Percentiles rank a stretch among this genome's conserved stretches.
These are phyloP conservation scores for Cetonia aurata DNA, from an alignment of 2,888 invertebrate species.

Conservation along the genomic window DNA sequence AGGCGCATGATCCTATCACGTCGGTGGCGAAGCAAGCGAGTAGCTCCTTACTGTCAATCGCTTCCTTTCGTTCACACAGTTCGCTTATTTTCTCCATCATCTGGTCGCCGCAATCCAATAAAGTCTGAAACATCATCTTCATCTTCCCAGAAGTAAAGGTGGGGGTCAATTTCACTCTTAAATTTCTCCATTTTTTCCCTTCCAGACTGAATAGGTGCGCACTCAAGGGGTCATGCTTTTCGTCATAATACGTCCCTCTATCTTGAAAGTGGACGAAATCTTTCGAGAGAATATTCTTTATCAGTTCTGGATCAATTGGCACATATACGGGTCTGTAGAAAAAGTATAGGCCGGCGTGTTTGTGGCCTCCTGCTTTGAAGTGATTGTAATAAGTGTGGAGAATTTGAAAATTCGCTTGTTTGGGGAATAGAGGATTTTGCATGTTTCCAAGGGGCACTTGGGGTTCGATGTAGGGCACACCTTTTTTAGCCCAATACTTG, in stretches of 20 bases:
- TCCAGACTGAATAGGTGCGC: constrained; percentile 70
- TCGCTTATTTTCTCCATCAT: constrained; percentile 42
- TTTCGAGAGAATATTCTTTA: constrained; percentile 67
- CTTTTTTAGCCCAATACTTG: constrained; percentile 22
- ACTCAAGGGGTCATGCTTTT: constrained; percentile 70
- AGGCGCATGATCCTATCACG: constrained; percentile 71
- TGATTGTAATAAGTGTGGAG: constrained; percentile 10
- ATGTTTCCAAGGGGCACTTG: constrained; percentile 25
- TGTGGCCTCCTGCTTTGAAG: constrained; percentile 63
- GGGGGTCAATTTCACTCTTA: constrained; percentile 48
- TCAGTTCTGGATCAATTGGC: constrained; percentile 71
- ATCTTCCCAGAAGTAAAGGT: constrained; percentile 52
- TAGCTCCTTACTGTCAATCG: constrained; percentile 61
- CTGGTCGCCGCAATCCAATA: constrained; percentile 41
- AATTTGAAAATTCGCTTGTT: constrained; percentile 24
- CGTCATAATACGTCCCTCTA: constrained; percentile 71
- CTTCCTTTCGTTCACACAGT: constrained; percentile 4
- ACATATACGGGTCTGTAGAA: constrained; percentile 73
- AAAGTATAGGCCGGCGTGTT: constrained; percentile 73
- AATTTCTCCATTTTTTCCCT: constrained; percentile 71
- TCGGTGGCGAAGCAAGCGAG: constrained; percentile 72
- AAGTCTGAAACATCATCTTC: constrained; percentile 49
- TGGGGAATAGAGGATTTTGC: constrained; percentile 30
- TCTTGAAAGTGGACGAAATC: constrained; percentile 73
- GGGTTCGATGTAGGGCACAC: constrained; percentile 30